Evolutionary conservation across 92 coral and sea anemone species (phyloP), one percentile per base, ranked within the genome.

Genomic region (Porites cylindrica): DNA sequence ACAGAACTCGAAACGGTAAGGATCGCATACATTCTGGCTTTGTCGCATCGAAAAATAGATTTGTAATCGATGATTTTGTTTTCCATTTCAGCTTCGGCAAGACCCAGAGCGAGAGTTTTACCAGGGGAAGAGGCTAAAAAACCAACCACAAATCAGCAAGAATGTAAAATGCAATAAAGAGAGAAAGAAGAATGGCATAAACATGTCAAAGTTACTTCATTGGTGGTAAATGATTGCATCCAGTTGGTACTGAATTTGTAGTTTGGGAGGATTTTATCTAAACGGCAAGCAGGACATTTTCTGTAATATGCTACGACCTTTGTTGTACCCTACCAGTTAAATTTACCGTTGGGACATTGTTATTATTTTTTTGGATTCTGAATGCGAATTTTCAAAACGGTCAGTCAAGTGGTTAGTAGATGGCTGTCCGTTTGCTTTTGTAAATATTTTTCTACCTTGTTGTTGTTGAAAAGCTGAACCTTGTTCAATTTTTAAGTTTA

Each of bases 161-260:
- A 67, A 9, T 81, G 85, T 50, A 81, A 81, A 63, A 81, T 81
- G 85, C 85, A 72, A 51, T 72, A 52, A 70, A 29, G 18, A 72
- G 50, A 13, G 11, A 10, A 56, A 56, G 16, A 8, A 56, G 13
- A 56, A 56, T 10, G 11, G 11, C 13, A 1, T 56, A 10, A 10
- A 56, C 61, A 56, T 56, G 61, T 2, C 61, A 56, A 9, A 56
- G 16, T 56, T 56, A 14, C 17, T 14, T 10, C 61, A 17, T 3
- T 10, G 17, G 16, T 10, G 60, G 66, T 20, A 7, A 16, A 62
- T 3, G 18, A 62, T 7, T 4, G 20, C 17, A 62, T 62, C 19
- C 17, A 16, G 17, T n/a, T 62, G 66, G 7, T 7, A 16, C 66
- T 18, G 66, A 62, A 0, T 6, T 62, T 62, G 20, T 62, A 10